Percentiles rank a stretch among this genome's conserved stretches.
Evolutionary conservation across 2,797 vertebrate species (phyloP).

Genomic region (Ctenochaetus hawaiiensis): DNA sequence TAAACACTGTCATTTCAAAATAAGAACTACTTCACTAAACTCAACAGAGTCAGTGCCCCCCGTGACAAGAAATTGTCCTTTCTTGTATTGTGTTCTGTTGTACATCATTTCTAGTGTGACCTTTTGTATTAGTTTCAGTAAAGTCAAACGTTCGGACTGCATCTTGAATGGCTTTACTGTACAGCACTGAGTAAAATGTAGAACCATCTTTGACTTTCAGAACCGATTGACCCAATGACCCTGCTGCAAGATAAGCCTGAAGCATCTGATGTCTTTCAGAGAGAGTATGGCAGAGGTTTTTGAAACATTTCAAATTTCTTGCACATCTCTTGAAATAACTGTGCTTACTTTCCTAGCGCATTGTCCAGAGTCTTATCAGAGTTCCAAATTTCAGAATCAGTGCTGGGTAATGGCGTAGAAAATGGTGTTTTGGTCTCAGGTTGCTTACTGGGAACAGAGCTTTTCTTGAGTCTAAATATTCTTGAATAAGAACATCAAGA

Average conservation of each 20-base stretch:
- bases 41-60: neutral
- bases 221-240: neutral
- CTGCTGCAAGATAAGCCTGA: neutral
- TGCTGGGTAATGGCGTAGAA: neutral
- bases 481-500: constrained; percentile 40
- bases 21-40: constrained; percentile 10
- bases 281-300: neutral
- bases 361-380: neutral
- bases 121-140: constrained; percentile 5
- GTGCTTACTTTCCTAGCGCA: neutral
- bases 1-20: constrained; percentile 13
- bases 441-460: constrained; percentile 21
- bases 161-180: constrained; percentile 32
- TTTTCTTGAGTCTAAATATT: constrained; percentile 50
- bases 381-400: constrained; percentile 8
- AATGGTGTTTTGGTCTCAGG: constrained; percentile 27
- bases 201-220: constrained; percentile 15
- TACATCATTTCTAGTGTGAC: neutral
- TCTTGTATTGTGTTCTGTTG: constrained; percentile 26
- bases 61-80: neutral
- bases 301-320: neutral
- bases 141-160: constrained; percentile 22
- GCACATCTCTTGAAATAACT: neutral
- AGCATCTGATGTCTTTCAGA: constrained; percentile 4
- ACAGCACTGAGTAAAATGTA: constrained; percentile 5